Base-by-base conservation (phyloP, 2,797 vertebrate genomes). In the Chromobotia macracanthus region DNA sequence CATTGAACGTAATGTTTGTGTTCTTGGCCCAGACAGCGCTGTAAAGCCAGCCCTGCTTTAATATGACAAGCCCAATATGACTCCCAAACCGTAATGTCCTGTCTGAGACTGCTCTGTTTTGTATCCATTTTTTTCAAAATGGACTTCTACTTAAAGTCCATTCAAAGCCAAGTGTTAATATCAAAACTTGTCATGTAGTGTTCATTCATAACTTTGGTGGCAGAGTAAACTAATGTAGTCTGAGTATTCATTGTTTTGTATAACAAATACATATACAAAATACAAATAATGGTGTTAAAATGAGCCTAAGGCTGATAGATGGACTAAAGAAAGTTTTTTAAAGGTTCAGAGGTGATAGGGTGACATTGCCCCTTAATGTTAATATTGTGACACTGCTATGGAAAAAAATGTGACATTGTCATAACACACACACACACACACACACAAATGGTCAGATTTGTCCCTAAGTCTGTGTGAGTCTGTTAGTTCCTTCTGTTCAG, bases 361-460 rank as follows among this genome's bases (percentile, higher is more conserved):
- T 1, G 21, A 5, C 16, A 56, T 67, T 67, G 50, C 63, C 63
- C 51, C 18, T 44, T 67, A 66, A 44, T 25, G 19, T 55, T n/a
- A 25, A 19, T 2, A 35, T 15, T 41, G 60, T 23, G 1, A 72
- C 53, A 16, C 16, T 72, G 35, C 46, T 61, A 13, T 41, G 21
- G 41, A 16, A 46, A 46, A 25, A 80, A 80, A 80, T 72, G 81
- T 78, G 74, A 80, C 77, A 28, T 28, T 61, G 63, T 79, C 77
- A 76, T 70, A 72, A 72, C n/a, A 77, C 56, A 75, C 61, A 19
- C 63, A 56, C 38, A 56, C 60, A 25, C 15, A 35, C 55, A 16
- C 50, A 23, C 31, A n/a, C 25, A 48, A 25, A 51, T n/a, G 48
- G 4, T 58, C 35, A 38, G 35, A 38, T 5, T 74, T 48, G 56